Base-by-base conservation (phyloP, 2,797 vertebrate genomes). In the Botia kubotai region DNA sequence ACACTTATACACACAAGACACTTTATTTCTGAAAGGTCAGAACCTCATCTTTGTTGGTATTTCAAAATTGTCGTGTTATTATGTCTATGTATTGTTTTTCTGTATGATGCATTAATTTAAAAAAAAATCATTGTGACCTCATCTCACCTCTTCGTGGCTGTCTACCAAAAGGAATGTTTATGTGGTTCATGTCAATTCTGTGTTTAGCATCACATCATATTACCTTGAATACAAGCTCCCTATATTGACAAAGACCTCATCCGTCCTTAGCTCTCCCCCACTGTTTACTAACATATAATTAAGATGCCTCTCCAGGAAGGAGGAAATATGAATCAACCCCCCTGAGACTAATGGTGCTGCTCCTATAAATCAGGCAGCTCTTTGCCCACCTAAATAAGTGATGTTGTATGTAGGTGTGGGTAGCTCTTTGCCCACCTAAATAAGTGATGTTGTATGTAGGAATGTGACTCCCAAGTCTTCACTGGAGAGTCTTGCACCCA, bases 241-340 rank as follows among this genome's bases (percentile, higher is more conserved):
- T 65, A 33, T 80, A 62, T 62, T 57, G 29, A 67, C 29, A 68
- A 67, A 13, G 26, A 13, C 43, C 52, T 73, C 63, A 58, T 52
- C 48, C 16, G 17, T 23, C 29, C 12, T 63, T 33, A 55, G 29
- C n/a, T 21, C 57, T 70, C 72, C 52, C 78, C 80, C 53, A 39
- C 63, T 55, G 69, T 67, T 21, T 80, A 69, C 29, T 50, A 48
- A 50, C 21, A 21, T 52, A 75, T 85, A 85, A 84, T 76, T 69
- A 80, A 67, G 71, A 43, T 63, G 55, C 48, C 66, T 75, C 74
- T 74, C 70, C 65, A 75, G 58, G 73, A 43, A 52, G 46, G 72
- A 77, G 86, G 63, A 87, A 66, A 77, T 81, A 68, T 60, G 74
- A 80, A 80, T 81, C 73, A 84, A 85, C 69, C 66, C 75, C 62